phyloP scores from a whole-genome alignment of 2,888 invertebrate genomes.

The Corythucha ciliata region DNA sequence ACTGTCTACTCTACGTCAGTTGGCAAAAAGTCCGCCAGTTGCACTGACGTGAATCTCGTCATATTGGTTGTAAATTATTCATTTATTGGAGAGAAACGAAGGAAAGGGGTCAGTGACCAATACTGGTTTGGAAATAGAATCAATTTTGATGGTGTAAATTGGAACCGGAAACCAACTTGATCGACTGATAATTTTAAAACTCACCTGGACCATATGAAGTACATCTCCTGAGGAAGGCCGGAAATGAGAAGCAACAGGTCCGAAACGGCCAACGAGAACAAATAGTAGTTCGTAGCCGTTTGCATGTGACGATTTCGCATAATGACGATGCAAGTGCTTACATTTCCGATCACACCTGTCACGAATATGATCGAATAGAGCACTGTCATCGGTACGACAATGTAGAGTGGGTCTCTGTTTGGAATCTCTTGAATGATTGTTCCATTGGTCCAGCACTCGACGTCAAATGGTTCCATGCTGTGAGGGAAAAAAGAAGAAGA shows the following conservation, averaged over 20 bases:
- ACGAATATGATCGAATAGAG: constrained; percentile 68
- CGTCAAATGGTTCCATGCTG: constrained; percentile 15
- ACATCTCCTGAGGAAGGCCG: constrained; percentile 75
- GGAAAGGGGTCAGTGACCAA: too few relatives aligned
- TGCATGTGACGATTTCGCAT: constrained; percentile 73
- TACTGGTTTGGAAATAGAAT: too few relatives aligned
- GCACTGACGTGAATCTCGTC: too few relatives aligned
- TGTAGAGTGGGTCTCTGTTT: constrained; percentile 47
- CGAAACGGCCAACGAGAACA: constrained; percentile 74
- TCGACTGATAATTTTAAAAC: too few relatives aligned
- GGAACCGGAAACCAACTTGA: too few relatives aligned
- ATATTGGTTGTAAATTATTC: too few relatives aligned
- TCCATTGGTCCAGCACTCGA: constrained; percentile 17
- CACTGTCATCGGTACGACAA: constrained; percentile 64
- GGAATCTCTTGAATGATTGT: constrained; percentile 15
- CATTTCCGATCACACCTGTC: constrained; percentile 69
- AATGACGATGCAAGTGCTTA: constrained; percentile 77
- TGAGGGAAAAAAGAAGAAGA: not conserved
- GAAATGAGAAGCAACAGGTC: constrained; percentile 67
- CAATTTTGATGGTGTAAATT: too few relatives aligned
- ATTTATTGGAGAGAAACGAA: too few relatives aligned
- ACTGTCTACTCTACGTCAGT: too few relatives aligned
- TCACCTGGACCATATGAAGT: constrained; percentile 60
- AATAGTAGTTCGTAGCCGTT: constrained; percentile 68
- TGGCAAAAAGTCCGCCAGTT: too few relatives aligned